Percentiles rank a stretch among this genome's conserved stretches.
Evolutionary conservation across 2,113 vertebrate species (phyloP).

Genomic region (Hassar affinis): DNA sequence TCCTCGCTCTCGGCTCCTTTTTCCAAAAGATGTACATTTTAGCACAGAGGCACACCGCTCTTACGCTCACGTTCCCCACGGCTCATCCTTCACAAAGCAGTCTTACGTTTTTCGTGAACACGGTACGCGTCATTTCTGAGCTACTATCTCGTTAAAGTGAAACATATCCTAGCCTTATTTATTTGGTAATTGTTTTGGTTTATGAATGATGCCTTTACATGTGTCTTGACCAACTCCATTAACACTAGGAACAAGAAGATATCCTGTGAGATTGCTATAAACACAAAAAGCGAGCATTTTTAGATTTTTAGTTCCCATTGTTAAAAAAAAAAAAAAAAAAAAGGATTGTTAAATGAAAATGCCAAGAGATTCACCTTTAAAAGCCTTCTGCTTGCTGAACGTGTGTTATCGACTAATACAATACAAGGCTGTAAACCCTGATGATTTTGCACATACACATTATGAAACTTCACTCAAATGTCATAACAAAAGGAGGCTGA

Average conservation of each 20-base stretch:
- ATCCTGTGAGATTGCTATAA: not conserved
- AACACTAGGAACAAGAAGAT: slow-evolving; percentile 17
- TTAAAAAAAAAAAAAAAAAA: too few species aligned
- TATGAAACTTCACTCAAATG: not conserved
- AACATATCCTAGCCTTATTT: slow-evolving; percentile 57
- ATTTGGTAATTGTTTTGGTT: slow-evolving; percentile 26
- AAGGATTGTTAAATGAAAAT: not conserved
- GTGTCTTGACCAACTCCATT: slow-evolving; percentile 23
- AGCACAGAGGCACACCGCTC: slow-evolving; percentile 59
- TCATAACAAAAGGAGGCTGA: not conserved
- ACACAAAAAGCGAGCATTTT: not conserved
- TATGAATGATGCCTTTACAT: slow-evolving; percentile 35
- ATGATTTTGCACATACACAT: slow-evolving; percentile 4
- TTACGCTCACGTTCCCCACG: slow-evolving; percentile 59
- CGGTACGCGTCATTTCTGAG: slow-evolving; percentile 48
- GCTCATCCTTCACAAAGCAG: slow-evolving; percentile 67
- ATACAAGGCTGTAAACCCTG: not conserved
- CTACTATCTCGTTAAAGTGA: slow-evolving; percentile 59
- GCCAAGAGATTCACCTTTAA: not conserved
- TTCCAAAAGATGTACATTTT: slow-evolving; percentile 43
- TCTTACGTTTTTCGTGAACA: slow-evolving; percentile 57
- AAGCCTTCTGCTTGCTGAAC: not conserved
- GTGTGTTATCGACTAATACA: not conserved
- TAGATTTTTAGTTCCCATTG: too few species aligned
- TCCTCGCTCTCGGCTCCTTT: slow-evolving; percentile 1